Conservation (phyloP, 2,113 vertebrate species). For the Barbus barbus region DNA sequence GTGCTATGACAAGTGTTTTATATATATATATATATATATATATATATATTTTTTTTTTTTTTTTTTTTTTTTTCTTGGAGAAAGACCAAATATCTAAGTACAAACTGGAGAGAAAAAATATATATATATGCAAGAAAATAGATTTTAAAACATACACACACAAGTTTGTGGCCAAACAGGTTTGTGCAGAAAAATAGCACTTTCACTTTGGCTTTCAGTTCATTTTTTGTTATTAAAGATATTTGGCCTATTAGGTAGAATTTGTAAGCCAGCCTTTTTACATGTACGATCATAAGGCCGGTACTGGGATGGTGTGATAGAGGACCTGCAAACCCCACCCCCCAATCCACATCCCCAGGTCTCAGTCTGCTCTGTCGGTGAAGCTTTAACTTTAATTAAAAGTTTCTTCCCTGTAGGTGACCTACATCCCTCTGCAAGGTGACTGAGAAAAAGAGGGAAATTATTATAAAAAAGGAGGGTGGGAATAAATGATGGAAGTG, state of each 20-base stretch:
- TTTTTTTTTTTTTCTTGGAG: no score
- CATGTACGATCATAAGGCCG: background rate
- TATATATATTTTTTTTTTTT: no score
- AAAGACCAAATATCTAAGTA: no score
- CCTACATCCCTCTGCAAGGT: slow-evolving; percentile 51
- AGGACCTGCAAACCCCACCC: slow-evolving; percentile 29
- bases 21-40: no score
- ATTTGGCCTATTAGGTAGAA: slow-evolving; percentile 71
- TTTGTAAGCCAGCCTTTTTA: slow-evolving; percentile 52
- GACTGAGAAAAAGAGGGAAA: slow-evolving; percentile 48
- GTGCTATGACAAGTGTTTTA: no score
- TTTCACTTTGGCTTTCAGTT: slow-evolving; percentile 58
- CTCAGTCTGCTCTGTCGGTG: slow-evolving; percentile 54
- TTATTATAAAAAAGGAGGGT: slow-evolving; percentile 37
- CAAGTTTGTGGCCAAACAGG: no score
- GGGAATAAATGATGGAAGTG: slow-evolving; percentile 38
- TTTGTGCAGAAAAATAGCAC: slow-evolving; percentile 32
- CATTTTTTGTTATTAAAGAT: slow-evolving; percentile 70
- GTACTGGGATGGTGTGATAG: slow-evolving; percentile 12
- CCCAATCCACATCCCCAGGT: slow-evolving; percentile 31
- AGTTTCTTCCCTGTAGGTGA: slow-evolving; percentile 62
- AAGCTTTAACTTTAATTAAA: slow-evolving; percentile 72
- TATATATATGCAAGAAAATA: no score
- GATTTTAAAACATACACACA: no score
- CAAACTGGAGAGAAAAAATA: no score